phyloP scores from a whole-genome alignment of 2,797 vertebrate genomes.

The Enteromius thamalakanensis region DNA sequence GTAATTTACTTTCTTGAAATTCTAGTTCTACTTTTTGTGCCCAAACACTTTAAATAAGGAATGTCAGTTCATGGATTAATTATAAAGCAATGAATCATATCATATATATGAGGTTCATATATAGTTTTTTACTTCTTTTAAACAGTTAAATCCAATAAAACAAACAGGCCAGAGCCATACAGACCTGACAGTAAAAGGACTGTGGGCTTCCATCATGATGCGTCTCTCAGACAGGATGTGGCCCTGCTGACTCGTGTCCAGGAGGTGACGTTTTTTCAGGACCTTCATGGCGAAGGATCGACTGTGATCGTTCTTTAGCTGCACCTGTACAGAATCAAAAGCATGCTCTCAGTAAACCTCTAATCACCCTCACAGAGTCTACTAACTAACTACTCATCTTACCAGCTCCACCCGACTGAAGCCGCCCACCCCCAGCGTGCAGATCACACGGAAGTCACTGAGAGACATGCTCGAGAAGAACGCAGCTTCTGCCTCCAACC shows the following conservation, averaged over 20 bases:
- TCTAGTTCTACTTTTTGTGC: too few species aligned
- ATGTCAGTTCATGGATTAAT: too few species aligned
- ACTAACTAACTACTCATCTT: conserved; percentile 9
- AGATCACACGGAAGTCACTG: conserved; percentile 90
- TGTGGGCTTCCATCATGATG: conserved; percentile 80
- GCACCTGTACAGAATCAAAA: conserved; percentile 69
- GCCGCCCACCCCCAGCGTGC: conserved; percentile 80
- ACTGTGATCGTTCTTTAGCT: conserved; percentile 75
- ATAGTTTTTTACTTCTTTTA: too few species aligned
- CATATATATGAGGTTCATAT: too few species aligned
- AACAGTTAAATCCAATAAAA: too few species aligned
- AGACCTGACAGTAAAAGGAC: conserved; percentile 78
- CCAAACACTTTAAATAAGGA: too few species aligned
- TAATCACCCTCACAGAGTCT: conserved; percentile 58
- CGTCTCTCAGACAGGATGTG: conserved; percentile 83
- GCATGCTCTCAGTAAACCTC: neutral
- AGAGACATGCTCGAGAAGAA: conserved; percentile 96
- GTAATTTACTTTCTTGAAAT: too few species aligned
- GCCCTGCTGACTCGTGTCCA: conserved; percentile 82
- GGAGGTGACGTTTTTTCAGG: conserved; percentile 82
- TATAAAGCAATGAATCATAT: too few species aligned
- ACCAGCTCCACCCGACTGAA: conserved; percentile 84
- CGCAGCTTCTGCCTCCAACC: conserved; percentile 95
- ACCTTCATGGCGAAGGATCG: conserved; percentile 80
- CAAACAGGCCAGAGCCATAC: neutral